Evolutionary conservation across 1,140 invertebrate species (phyloP), one percentile per base, ranked within the genome.

Genomic region (Zaprionus ornatus): DNA sequence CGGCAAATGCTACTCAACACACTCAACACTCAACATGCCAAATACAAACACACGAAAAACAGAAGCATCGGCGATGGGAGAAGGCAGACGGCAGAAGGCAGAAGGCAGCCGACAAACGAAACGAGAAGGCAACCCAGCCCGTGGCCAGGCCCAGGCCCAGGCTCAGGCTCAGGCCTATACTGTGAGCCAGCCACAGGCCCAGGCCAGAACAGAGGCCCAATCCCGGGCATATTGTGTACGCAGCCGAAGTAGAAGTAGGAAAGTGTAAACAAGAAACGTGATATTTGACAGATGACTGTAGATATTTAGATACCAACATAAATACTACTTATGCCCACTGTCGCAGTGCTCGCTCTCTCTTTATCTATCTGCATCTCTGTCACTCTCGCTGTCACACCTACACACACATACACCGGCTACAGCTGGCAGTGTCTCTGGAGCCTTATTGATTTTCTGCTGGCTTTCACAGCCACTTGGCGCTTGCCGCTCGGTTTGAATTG

Each of bases 221-320:
- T 9, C 29, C 62, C 21, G 62, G 32, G 62, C 62, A 55, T 40
- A 54, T 37, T 64, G 42, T 54, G 48, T 54, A 35, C 55, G 45
- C 45, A 63, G 59, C 29, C 74, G 72, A 63, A 63, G 61, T 63
- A 35, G 61, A 63, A 52, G 61, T 63, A 63, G 61, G 54, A 63
- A 74, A 77, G 83, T 86, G 83, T 86, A 86, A 86, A 86, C 83
- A 86, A 81, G 83, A 87, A 86, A 86, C 83, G 80, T 86, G 83
- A 86, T 86, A 86, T 86, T 86, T 86, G 83, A 86, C 83, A 86
- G 83, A 86, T 86, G 83, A 87, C 80, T 87, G 77, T 80, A 87
- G 83, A 87, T 86, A 86, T 86, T 86, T 86, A 87, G 83, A 86
- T 87, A 86, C 79, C 73, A 86, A 87, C 83, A 86, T 86, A 86